Base-by-base conservation (phyloP, 2,888 invertebrate genomes). In the Pocota personata region DNA sequence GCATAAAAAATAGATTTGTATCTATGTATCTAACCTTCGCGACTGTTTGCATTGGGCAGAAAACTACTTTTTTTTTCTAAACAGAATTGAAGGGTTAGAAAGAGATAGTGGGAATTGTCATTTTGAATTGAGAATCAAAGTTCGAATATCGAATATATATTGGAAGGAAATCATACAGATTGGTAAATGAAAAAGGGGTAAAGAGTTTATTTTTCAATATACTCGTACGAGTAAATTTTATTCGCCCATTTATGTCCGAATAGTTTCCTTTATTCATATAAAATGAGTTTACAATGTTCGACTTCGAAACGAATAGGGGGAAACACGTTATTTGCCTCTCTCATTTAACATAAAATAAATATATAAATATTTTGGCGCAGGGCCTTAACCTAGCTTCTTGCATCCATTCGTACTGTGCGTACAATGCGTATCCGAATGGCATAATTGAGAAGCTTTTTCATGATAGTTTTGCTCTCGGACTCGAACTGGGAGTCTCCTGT, bases 1-100 rank as follows among this genome's bases (percentile, higher is more conserved):
- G 48, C 66, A 76, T 80, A 86, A 71, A 80, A 80, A 71, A 84
- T 57, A 27, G 55, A 71, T 82, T 86, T 80, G 46, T 72, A 58
- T 76, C 80, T 66, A 76, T 58, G 76, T 72, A 60, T 80, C 71
- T 82, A 86, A 86, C 86, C 86, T 86, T 86, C 72, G 86, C 86
- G 80, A 86, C 69, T 72, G 76, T 82, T 84, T 84, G 83, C 83
- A 84, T 84, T 84, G 69, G 67, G 69, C 72, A 82, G 66, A 77
- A 78, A 78, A 78, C 24, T 4, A 32, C 30, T 52, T 32, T 57
- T 32, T 64, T 62, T 64, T 57, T n/a, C n/a, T n/a, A 27, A 62
- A 48, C 19, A 1, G 12, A 66, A 19, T 46, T n/a, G 27, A 76
- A 64, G 76, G 72, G 82, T 76, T 86, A 82, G 86, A 86, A 30